A percentile compares a stretch with the other conserved stretches of the same genome.
These are phyloP conservation scores for Cassiopea andromeda DNA, from an alignment of 30 jellyfish, hydroid and myxozoan species.

Conservation along the genomic window DNA sequence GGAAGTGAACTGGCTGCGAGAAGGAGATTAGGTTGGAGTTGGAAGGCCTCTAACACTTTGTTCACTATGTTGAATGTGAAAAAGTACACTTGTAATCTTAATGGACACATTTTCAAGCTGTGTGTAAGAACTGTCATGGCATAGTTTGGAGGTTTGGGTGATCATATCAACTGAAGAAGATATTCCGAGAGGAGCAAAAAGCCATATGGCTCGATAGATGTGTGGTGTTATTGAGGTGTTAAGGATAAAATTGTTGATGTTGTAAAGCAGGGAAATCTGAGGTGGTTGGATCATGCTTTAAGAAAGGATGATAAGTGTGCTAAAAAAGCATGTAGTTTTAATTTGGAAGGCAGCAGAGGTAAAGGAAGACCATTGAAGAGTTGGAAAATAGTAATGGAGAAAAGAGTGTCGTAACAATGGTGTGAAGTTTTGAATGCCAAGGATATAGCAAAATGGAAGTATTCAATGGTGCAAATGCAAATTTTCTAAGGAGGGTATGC, in stretches of 20 bases:
- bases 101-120: neutral
- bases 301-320: conserved; percentile 32
- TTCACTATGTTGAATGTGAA: neutral
- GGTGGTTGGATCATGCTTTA: conserved; percentile 45
- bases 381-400: conserved; percentile 19
- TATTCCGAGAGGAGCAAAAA: conserved; percentile 16
- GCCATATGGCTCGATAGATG: conserved; percentile 11
- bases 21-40: conserved; percentile 11
- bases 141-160: conserved; percentile 9
- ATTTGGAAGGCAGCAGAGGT: conserved; percentile 23
- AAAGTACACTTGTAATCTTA: conserved; percentile 27
- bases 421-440: too few species aligned
- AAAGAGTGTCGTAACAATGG: neutral
- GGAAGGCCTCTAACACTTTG: conserved; percentile 1
- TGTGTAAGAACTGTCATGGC: conserved; percentile 14
- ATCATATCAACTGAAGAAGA: conserved; percentile 22
- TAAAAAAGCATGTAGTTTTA: conserved; percentile 15
- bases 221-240: neutral
- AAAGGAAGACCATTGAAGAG: neutral
- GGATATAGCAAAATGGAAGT: too few species aligned
- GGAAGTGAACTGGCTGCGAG: conserved; percentile 48
- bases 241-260: neutral
- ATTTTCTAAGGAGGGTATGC: too few species aligned
- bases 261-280: conserved; percentile 26
- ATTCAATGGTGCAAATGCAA: too few species aligned